These are phyloP conservation scores for Chrysogorgia sp. DNA, from an alignment of 92 coral and sea anemone genomes.

Conservation along the genomic window DNA sequence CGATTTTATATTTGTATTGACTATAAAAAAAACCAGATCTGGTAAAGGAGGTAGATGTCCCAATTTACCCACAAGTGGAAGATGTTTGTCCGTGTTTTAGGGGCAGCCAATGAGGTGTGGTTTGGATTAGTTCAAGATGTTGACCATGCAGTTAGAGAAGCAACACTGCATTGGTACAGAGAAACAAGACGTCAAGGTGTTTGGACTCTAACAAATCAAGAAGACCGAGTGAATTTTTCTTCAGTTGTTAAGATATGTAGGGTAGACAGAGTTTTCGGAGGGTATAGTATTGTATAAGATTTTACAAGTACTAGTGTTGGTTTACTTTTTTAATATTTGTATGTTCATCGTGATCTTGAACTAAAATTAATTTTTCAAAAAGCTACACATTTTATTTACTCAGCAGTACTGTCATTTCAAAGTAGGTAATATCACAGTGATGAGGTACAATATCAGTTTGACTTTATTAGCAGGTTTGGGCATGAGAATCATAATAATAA, in stretches of 20 bases:
- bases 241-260: slow-evolving; percentile 34
- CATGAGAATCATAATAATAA: too few species aligned
- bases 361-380: too few species aligned
- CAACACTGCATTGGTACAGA: slow-evolving; percentile 58
- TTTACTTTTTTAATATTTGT: too few species aligned
- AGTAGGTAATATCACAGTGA: too few species aligned
- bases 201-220: slow-evolving; percentile 42
- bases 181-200: slow-evolving; percentile 57
- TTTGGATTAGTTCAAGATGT: slow-evolving; percentile 56
- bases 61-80: slow-evolving; percentile 49
- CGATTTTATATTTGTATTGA: slow-evolving; percentile 50
- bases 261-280: slow-evolving; percentile 57
- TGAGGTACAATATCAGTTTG: too few species aligned
- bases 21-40: slow-evolving; percentile 45
- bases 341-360: too few species aligned
- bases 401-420: too few species aligned
- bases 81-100: slow-evolving; percentile 55
- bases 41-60: slow-evolving; percentile 34
- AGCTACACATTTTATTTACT: too few species aligned
- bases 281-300: slow-evolving; percentile 45
- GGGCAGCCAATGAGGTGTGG: slow-evolving; percentile 54
- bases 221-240: slow-evolving; percentile 41
- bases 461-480: too few species aligned
- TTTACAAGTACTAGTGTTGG: too few species aligned
- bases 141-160: neutral